Base-by-base conservation (phyloP, 2,113 vertebrate species). In the Stictonetta naevosa region DNA sequence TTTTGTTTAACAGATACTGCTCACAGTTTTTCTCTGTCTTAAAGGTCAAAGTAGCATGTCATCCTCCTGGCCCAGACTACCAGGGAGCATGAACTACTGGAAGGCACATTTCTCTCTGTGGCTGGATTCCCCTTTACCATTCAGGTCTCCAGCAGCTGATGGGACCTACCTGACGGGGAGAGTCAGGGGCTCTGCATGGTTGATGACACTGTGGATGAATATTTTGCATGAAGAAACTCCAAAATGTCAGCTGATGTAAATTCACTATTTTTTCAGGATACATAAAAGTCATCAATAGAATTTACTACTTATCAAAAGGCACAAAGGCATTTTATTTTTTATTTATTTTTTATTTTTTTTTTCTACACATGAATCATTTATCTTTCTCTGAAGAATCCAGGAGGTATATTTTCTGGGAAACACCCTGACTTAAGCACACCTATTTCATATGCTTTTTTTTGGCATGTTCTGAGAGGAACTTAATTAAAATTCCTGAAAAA, bases 141-240 rank as follows among this genome's bases (percentile, higher is more conserved):
- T 6, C 0, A 0, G 8, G 33, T 71, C 14, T 66, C 16, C 78
- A 58, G 64, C 20, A 87, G 60, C 40, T 86, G 36, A 44, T 11
- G 42, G 34, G 36, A 56, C 33, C 17, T 58, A 17, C 9, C 26
- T 81, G 46, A 40, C 84, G 25, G 5, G 34, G 8, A 60, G 6
- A 56, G 13, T 5, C 16, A 13, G 4, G 21, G 56, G 44, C n/a
- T 26, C 40, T 1, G 1, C 0, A 0, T 46, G 50, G 44, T 42
- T 10, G 3, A 8, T 29, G 56, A 17, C 2, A 3, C 4, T 50
- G 25, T 15, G 14, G 36, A 69, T 11, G 15, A 80, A 66, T 53
- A 63, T 36, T 63, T 71, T 64, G 11, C 46, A 59, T 25, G 17
- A 79, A 60, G 38, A 63, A 48, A 52, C 17, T 53, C 8, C 25